phyloP scores from a whole-genome alignment of 2,888 invertebrate species.

The Erebia epiphron region DNA sequence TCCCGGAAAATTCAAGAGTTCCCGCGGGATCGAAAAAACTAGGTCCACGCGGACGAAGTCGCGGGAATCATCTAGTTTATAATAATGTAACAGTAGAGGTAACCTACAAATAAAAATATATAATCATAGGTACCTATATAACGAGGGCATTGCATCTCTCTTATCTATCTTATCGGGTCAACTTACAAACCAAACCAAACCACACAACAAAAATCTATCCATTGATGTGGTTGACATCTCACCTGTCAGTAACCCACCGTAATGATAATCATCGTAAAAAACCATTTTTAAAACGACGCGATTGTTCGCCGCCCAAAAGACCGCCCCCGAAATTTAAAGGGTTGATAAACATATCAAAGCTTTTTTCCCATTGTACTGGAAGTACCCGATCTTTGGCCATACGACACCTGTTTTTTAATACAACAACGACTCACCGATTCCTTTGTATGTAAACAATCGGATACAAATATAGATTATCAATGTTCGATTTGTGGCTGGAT shows the following conservation, averaged over 20 bases:
- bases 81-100: too few relatives aligned
- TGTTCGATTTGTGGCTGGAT: conserved; percentile 57
- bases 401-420: conserved; percentile 74
- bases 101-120: too few relatives aligned
- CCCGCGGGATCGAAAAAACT: too few relatives aligned
- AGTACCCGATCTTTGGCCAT: conserved; percentile 49
- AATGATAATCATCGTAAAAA: conserved; percentile 70
- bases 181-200: conserved; percentile 52
- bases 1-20: too few relatives aligned
- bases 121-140: conserved; percentile 21
- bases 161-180: conserved; percentile 73
- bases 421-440: conserved; percentile 61
- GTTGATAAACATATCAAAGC: conserved; percentile 82
- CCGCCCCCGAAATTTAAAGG: conserved; percentile 71
- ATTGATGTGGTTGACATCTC: conserved; percentile 76
- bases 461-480: conserved; percentile 73
- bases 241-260: conserved; percentile 78
- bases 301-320: conserved; percentile 66
- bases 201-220: conserved; percentile 50
- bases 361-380: conserved; percentile 51
- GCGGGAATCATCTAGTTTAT: too few relatives aligned
- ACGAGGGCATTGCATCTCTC: conserved; percentile 58
- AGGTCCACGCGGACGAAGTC: too few relatives aligned
- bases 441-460: conserved; percentile 71
- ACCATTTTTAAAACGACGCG: conserved; percentile 63